Percentiles rank a stretch among this genome's conserved stretches.
Conservation (phyloP, 53 echinoderm and acorn worm species). For the Temnopleurus reevesii region DNA sequence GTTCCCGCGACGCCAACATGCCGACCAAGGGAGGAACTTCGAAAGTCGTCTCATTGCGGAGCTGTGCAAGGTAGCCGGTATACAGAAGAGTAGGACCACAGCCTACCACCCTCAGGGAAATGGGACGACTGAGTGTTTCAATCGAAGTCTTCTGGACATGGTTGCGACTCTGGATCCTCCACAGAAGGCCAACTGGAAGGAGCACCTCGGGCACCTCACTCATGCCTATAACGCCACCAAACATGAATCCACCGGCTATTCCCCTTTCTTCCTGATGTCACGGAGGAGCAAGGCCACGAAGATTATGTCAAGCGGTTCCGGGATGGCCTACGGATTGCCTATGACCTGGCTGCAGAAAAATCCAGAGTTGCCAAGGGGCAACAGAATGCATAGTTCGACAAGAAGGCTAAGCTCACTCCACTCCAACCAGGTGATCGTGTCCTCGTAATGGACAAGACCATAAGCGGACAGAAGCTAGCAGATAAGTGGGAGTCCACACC, state of each 20-base stretch:
- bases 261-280: slow-evolving; percentile 66
- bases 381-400: not conserved
- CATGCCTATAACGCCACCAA: slow-evolving; percentile 67
- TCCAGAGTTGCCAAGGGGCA: slow-evolving; percentile 35
- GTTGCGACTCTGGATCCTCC: slow-evolving; percentile 62
- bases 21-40: slow-evolving; percentile 84
- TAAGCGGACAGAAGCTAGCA: no score
- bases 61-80: slow-evolving; percentile 61
- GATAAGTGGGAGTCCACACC: slow-evolving; percentile 56
- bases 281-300: slow-evolving; percentile 39
- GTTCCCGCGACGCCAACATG: slow-evolving; percentile 66
- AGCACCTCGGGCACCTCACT: slow-evolving; percentile 56
- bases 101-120: slow-evolving; percentile 61
- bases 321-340: slow-evolving; percentile 60
- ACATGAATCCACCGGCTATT: slow-evolving; percentile 66
- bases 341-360: slow-evolving; percentile 56
- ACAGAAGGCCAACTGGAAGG: slow-evolving; percentile 61
- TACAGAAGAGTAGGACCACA: slow-evolving; percentile 50
- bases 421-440: slow-evolving; percentile 49
- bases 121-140: slow-evolving; percentile 66
- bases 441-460: slow-evolving; percentile 39
- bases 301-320: not conserved
- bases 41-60: slow-evolving; percentile 69
- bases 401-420: slow-evolving; percentile 22
- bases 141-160: slow-evolving; percentile 73